Conservation (phyloP, 2,113 vertebrate genomes). For the Gobius niger region DNA sequence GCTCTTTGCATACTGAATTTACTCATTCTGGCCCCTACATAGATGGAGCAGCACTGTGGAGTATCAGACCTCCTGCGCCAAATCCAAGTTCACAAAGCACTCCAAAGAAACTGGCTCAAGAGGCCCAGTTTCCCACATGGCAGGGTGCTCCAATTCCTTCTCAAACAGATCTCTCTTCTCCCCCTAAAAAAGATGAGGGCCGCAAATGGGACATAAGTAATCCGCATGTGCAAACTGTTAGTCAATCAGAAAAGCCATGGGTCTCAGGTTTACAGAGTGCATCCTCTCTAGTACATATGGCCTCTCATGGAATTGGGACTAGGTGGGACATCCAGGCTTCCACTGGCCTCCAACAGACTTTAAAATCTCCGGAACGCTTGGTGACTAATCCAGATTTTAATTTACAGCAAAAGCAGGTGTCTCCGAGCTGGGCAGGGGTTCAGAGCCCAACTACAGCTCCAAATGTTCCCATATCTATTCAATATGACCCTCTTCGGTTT, state of each 20-base stretch:
- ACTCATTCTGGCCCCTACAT: constrained; percentile 33
- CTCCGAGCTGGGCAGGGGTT: constrained; percentile 57
- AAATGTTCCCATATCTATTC: constrained; percentile 68
- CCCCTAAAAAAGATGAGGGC: constrained; percentile 53
- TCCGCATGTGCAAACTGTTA: constrained; percentile 53
- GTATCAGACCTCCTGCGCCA: constrained; percentile 35
- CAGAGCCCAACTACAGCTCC: constrained; percentile 49
- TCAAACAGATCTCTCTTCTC: constrained; percentile 46
- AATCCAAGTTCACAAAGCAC: constrained; percentile 49
- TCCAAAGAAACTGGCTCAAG: constrained; percentile 50
- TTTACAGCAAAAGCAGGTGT: constrained; percentile 61
- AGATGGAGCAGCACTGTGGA: constrained; percentile 66
- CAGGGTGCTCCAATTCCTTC: constrained; percentile 20
- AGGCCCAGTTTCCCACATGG: constrained; percentile 55
- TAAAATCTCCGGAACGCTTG: constrained; percentile 60
- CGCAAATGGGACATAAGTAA: constrained; percentile 52
- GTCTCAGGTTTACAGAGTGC: constrained; percentile 45
- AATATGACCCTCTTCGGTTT: constrained; percentile 64
- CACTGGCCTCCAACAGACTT: constrained; percentile 58
- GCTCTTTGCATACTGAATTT: constrained; percentile 47
- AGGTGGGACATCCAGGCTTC: constrained; percentile 66
- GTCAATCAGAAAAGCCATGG: constrained; percentile 58
- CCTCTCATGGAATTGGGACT: constrained; percentile 52
- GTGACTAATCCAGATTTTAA: constrained; percentile 60
- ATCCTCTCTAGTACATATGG: constrained; percentile 51